Conservation (phyloP, 2,113 vertebrate genomes). For the Tachuris rubrigastra region DNA sequence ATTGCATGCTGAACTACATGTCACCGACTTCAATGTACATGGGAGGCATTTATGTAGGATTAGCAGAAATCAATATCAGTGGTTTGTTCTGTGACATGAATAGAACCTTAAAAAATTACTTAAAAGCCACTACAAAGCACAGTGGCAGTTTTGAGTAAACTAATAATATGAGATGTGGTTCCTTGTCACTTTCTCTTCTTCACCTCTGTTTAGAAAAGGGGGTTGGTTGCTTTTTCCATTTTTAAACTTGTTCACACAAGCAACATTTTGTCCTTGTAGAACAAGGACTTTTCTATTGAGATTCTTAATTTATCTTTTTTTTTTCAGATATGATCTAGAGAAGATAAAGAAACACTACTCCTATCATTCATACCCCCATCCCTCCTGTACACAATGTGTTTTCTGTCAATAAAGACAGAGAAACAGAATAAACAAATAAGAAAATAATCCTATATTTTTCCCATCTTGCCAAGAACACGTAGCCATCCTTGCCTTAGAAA, state of each 20-base stretch:
- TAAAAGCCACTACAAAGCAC: background rate
- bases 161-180: background rate
- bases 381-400: accelerated
- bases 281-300: background rate
- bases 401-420: background rate
- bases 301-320: background rate
- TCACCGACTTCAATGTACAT: background rate
- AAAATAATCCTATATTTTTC: background rate
- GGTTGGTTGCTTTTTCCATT: background rate
- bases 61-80: background rate
- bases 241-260: background rate
- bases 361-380: background rate
- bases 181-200: background rate
- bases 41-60: background rate
- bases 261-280: background rate
- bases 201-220: background rate
- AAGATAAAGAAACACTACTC: background rate
- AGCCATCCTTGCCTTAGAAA: background rate
- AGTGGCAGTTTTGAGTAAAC: background rate
- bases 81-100: background rate
- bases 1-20: background rate
- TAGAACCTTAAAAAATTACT: background rate
- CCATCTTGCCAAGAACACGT: background rate
- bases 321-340: background rate
- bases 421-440: background rate